phyloP scores from a whole-genome alignment of 2,888 invertebrate genomes.

The Zaprionus lineosus region DNA sequence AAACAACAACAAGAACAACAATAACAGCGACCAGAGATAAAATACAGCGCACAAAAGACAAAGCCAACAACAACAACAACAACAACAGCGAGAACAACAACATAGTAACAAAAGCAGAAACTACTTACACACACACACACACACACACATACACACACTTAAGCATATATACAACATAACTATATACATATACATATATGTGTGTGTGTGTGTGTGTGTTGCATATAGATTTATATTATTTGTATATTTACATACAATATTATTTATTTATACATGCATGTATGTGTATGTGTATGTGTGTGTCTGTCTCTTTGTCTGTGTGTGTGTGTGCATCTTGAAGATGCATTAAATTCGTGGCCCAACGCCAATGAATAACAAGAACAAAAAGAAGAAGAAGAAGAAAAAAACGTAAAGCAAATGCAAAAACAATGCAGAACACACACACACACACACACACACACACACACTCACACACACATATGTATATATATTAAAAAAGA shows the following conservation, averaged over 20 bases:
- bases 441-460: too few relatives aligned
- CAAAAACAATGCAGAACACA: conserved; percentile 27
- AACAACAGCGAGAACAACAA: background rate
- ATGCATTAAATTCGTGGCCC: conserved; percentile 73
- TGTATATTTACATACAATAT: too few relatives aligned
- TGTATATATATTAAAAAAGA: conserved; percentile 13
- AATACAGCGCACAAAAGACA: conserved; percentile 55
- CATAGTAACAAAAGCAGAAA: too few relatives aligned
- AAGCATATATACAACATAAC: conserved; percentile 19
- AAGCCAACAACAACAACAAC: conserved; percentile 40
- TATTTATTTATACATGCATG: too few relatives aligned
- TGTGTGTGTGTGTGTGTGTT: background rate
- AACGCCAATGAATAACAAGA: conserved; percentile 50
- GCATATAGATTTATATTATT: conserved; percentile 3
- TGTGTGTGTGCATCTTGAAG: conserved; percentile 62
- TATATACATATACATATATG: conserved; percentile 18
- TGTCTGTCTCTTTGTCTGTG: conserved; percentile 13
- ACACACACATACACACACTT: conserved; percentile 18
- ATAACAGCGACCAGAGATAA: conserved; percentile 44
- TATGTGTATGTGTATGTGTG: conserved; percentile 17
- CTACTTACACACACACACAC: too few relatives aligned
- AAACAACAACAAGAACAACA: conserved; percentile 17
- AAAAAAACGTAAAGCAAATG: conserved; percentile 45
- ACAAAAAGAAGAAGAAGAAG: conserved; percentile 27
- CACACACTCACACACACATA: too few relatives aligned